Base-by-base conservation (phyloP, 2,113 vertebrate species). In the Trachemys scripta region DNA sequence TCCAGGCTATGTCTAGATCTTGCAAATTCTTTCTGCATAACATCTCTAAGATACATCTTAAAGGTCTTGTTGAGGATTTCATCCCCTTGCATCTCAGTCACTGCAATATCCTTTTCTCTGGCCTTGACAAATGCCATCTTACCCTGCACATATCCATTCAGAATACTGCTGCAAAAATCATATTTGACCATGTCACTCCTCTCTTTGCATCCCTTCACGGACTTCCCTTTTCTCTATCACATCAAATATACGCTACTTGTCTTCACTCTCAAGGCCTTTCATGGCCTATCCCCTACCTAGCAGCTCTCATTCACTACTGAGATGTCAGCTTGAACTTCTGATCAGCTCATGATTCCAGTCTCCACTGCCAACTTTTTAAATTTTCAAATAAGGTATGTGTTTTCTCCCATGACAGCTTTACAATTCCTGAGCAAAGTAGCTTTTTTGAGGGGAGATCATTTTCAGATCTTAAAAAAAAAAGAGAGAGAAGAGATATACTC, bases 101-200 rank as follows among this genome's bases (percentile, higher is more conserved):
- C 29, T 62, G 65, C 65, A 72, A n/a, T n/a, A 72, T n/a, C 65
- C 35, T 72, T 38, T 38, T 38, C 65, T n/a, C 65, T 38, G 35
- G 65, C 65, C 65, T 72, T n/a, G 65, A 20, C n/a, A 38, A 22
- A 72, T 38, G 19, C n/a, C 76, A 90, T 90, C 92, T 90, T 97
- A 85, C 92, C 87, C 95, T 92, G 49, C n/a, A 93, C 85, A 92
- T 35, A 69, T 85, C 90, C 89, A 85, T 94, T 94, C 93, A 93
- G 80, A 56, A 90, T 82, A 93, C 5, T 62, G 35, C 76, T 88
- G 89, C 78, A 95, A 97, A 97, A 92, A 96, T 62, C 76, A 91
- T 93, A 93, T 97, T 95, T 88, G 93, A 95, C 89, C 24, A 45
- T 91, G 96, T 94, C 83, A 57, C 9, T 80, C 47, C 5, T 85